A percentile compares a stretch with the other conserved stretches of the same genome.
Evolutionary conservation across 2,797 vertebrate genomes (phyloP).

Genomic region (Brachyalestes nurse): DNA sequence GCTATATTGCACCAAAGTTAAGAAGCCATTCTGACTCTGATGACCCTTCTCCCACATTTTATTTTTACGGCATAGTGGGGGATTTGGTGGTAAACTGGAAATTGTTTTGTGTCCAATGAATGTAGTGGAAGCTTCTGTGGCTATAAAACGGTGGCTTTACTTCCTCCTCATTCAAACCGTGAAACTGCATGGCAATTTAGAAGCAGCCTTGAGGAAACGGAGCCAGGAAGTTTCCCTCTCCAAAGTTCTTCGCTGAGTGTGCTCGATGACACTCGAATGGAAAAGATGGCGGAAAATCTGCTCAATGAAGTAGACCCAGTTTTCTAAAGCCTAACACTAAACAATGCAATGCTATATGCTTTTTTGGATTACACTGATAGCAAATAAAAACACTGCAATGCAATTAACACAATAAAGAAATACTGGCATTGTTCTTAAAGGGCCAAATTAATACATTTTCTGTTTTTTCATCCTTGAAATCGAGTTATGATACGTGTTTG

Average conservation of each 20-base stretch:
- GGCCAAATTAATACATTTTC: not conserved
- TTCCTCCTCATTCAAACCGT: constrained; percentile 16
- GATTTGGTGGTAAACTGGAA: constrained; percentile 39
- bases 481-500: too few relatives aligned
- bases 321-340: not conserved
- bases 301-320: not conserved
- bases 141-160: constrained; percentile 28
- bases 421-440: not conserved
- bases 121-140: constrained; percentile 4
- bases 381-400: constrained; percentile 1
- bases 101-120: constrained; percentile 40
- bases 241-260: not conserved
- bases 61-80: constrained; percentile 44
- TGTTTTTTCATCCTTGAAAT: too few relatives aligned
- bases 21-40: constrained; percentile 68
- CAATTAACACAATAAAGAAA: not conserved
- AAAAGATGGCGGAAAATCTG: not conserved
- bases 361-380: not conserved
- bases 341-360: not conserved
- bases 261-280: not conserved
- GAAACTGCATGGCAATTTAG: not conserved
- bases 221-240: not conserved
- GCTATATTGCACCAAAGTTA: constrained; percentile 69
- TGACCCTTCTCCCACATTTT: constrained; percentile 47
- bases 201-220: constrained; percentile 1